Evolutionary conservation across 1,140 invertebrate genomes (phyloP), one percentile per base, ranked within the genome.

Genomic region (Mya arenaria): DNA sequence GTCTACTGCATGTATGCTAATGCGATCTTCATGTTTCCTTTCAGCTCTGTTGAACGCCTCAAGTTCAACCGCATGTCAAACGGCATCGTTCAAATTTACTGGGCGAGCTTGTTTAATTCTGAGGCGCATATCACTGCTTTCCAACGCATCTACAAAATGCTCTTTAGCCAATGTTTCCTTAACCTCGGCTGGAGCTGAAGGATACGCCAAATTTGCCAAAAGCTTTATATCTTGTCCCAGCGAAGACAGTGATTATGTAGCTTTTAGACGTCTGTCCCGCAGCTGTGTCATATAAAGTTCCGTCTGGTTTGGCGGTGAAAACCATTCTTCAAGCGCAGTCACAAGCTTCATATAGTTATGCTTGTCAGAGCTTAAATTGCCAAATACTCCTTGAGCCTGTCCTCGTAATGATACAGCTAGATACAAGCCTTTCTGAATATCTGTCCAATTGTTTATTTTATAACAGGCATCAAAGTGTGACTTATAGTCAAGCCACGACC

Each of bases 401-500:
- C 23, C 73, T 6, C 36, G 5, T 3, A 75, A 30, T 6, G 36
- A 75, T 28, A 37, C 52, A 32, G 34, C 23, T 10, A 74, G 36
- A 36, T 75, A 75, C 34, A 62, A 13, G 4, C 39, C 56, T 39
- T 75, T 75, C 37, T 63, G 3, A 32, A 23, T 63, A 25, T 75
- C n/a, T 28, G 58, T 23, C 73, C 36, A 75, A 28, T 25, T 19
- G 10, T 63, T 75, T 17, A 75, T 10, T 41, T 62, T 30, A 6
- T 23, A 32, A 75, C 56, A 63, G 4, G 39, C 58, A 8, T 75
- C 58, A 37, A 75, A 75, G 44, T 75, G 73, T 3, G 73, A 32
- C 28, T 37, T 74, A n/a, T 74, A 74, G 39, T 74, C 56, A 8
- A 36, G 4, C 72, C 72, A 74, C 1, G 30, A 10, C 2, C 34